phyloP scores from a whole-genome alignment of 2,113 vertebrate genomes.

The Tamias sibiricus region DNA sequence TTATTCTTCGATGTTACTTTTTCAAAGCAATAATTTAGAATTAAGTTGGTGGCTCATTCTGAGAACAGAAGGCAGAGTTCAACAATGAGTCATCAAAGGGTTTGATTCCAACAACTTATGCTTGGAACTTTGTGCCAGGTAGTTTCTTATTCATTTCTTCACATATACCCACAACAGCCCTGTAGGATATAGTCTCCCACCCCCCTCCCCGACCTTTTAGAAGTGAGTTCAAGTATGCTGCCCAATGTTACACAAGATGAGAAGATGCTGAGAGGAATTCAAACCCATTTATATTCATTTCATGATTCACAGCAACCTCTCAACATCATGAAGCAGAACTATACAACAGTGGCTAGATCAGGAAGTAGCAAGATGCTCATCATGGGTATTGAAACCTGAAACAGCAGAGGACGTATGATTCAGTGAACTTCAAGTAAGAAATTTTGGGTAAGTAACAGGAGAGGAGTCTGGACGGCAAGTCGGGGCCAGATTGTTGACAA shows the following conservation, averaged over 20 bases:
- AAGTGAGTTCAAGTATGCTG: neutral
- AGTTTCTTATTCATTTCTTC: neutral
- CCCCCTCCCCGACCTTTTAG: neutral
- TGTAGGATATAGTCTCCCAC: neutral
- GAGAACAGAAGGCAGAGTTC: neutral
- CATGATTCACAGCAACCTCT: neutral
- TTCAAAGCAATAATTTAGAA: conserved; percentile 43
- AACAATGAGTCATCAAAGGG: conserved; percentile 4
- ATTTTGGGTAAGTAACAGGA: neutral
- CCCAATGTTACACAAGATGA: neutral
- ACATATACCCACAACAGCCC: neutral
- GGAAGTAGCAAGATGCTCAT: neutral
- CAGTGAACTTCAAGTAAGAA: conserved; percentile 11
- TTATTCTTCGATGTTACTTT: conserved; percentile 42
- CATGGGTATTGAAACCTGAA: neutral
- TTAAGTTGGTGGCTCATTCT: conserved; percentile 31
- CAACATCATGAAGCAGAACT: neutral
- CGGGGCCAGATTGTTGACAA: neutral
- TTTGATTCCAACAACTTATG: neutral
- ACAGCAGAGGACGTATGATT: neutral
- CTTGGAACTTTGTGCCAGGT: neutral
- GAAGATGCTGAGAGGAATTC: neutral
- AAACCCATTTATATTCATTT: neutral
- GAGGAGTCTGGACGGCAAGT: neutral
- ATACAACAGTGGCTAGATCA: neutral